Base-by-base conservation (phyloP, 1,140 invertebrate genomes). In the Eubasilissa regina region DNA sequence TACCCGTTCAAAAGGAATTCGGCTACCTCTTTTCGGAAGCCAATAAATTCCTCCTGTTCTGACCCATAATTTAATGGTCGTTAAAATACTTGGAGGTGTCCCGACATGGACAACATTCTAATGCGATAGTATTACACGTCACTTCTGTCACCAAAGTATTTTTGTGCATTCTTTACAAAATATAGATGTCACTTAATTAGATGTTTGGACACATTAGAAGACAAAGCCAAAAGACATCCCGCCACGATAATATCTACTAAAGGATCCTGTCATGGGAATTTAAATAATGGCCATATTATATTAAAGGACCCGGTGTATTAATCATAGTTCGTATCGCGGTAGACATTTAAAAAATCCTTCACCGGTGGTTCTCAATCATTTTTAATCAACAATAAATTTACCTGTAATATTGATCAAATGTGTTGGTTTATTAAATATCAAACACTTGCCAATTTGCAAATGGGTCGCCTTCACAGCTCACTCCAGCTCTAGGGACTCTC, bases 211-310 rank as follows among this genome's bases (percentile, higher is more conserved):
- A 70, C 35, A 6, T 43, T 44, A 13, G 35, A 66, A 10, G 25
- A 51, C 66, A n/a, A 51, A 21, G 66, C 17, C 66, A 70, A 48
- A 70, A 51, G 66, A 70, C 66, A 13, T 70, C 47, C 66, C 66
- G 66, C n/a, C 47, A 70, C 10, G 47, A 70, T 70, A 13, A 12
- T 47, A 21, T 70, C 47, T 51, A 19, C 1, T 6, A 6, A 51
- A 15, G 47, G 15, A 74, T 55, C 8, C 25, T 74, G 70, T 43
- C 70, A 74, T 58, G 53, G 53, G 53, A 74, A 56, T 25, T 56
- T 44, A 74, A 74, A 56, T 56, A 55, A 74, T 74, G 25, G 56
- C 53, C 70, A 56, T 74, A 58, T 74, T 74, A 25, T 74, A 74
- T 56, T 74, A 74, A 44, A 55, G 70, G 70, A 56, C 25, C 35